These are phyloP conservation scores for Lamellibrachia columna DNA, from an alignment of 2,888 invertebrate genomes.

Conservation along the genomic window DNA sequence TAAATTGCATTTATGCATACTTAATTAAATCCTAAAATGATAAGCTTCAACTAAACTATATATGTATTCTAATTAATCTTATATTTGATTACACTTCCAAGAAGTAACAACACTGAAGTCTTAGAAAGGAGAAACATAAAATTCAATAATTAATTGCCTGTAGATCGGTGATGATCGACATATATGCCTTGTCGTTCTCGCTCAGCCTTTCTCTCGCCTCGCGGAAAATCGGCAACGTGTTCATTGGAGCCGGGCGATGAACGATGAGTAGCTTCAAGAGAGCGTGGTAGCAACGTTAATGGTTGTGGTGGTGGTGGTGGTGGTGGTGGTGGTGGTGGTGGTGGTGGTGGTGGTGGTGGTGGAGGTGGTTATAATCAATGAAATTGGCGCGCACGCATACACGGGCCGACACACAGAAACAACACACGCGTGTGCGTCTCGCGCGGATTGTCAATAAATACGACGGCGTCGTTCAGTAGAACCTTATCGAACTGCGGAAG, in stretches of 20 bases:
- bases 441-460: constrained; percentile 54
- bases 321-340: no score
- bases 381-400: no score
- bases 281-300: background rate
- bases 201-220: constrained; percentile 53
- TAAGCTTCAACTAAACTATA: no score
- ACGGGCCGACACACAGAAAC: no score
- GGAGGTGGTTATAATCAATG: no score
- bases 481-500: constrained; percentile 52
- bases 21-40: no score
- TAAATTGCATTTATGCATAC: no score
- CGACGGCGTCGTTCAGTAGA: constrained; percentile 56
- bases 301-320: no score
- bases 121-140: constrained; percentile 28
- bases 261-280: constrained; percentile 46
- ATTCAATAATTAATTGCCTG: constrained; percentile 38
- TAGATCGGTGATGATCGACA: constrained; percentile 56
- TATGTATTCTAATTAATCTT: background rate
- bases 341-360: no score
- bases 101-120: background rate
- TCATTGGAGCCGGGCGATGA: constrained; percentile 55
- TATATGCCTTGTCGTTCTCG: constrained; percentile 56
- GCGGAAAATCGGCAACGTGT: constrained; percentile 57
- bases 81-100: background rate
- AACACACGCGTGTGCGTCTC: constrained; percentile 49